Conservation (phyloP, 2,888 invertebrate genomes). For the Mongoloraphidia duomilia region DNA sequence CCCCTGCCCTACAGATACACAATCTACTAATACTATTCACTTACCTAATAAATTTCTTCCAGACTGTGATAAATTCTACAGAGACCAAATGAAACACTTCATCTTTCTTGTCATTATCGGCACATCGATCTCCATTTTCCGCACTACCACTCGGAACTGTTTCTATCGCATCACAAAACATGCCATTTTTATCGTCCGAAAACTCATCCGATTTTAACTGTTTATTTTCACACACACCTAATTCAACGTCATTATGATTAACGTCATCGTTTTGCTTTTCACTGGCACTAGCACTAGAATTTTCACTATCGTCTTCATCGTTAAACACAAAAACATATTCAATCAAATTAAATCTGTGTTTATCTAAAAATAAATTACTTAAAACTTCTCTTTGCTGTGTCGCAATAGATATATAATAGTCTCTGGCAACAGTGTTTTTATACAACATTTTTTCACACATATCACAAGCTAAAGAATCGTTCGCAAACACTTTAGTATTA, state of each 20-base stretch:
- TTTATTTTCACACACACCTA: too few relatives aligned
- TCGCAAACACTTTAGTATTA: constrained; percentile 25
- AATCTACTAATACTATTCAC: too few relatives aligned
- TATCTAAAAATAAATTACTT: constrained; percentile 24
- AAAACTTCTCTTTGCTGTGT: constrained; percentile 25
- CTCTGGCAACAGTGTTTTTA: constrained; percentile 10
- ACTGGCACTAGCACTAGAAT: too few relatives aligned
- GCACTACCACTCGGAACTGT: neutral
- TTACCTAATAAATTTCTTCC: constrained; percentile 31
- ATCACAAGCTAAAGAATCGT: constrained; percentile 22
- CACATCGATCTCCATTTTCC: neutral
- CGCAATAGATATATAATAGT: constrained; percentile 14
- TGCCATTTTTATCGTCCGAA: too few relatives aligned
- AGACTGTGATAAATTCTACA: constrained; percentile 26
- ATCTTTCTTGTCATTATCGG: constrained; percentile 7
- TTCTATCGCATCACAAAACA: neutral
- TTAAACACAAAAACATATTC: too few relatives aligned
- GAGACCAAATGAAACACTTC: constrained; percentile 20
- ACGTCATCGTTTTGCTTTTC: too few relatives aligned
- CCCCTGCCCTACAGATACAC: too few relatives aligned
- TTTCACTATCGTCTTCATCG: too few relatives aligned
- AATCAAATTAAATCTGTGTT: constrained; percentile 17
- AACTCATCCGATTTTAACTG: too few relatives aligned
- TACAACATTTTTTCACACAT: constrained; percentile 15
- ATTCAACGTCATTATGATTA: too few relatives aligned